These are phyloP conservation scores for Poeciliopsis turneri DNA, from an alignment of 2,797 vertebrate species.

Conservation along the genomic window DNA sequence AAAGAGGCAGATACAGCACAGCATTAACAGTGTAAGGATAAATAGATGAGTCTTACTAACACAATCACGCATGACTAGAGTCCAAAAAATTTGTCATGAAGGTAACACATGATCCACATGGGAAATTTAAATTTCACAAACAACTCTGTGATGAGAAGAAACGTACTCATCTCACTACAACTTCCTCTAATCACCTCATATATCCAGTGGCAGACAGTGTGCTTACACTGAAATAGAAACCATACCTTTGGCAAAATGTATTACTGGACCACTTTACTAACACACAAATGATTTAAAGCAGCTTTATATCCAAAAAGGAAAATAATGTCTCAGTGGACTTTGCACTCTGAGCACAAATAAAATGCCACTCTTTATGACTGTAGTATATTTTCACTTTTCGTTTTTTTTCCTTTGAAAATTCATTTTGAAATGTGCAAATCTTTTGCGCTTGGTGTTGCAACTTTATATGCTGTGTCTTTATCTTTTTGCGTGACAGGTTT, in stretches of 20 bases:
- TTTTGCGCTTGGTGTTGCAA: not conserved
- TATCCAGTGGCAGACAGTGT: slow-evolving; percentile 50
- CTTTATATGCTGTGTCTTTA: not conserved
- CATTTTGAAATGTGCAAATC: not conserved
- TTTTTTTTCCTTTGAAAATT: not conserved
- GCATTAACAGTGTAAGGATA: not conserved
- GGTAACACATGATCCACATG: not conserved
- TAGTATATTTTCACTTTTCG: not conserved
- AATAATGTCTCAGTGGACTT: slow-evolving; percentile 11
- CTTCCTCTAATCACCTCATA: slow-evolving; percentile 57
- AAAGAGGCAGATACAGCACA: not conserved
- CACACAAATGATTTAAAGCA: slow-evolving; percentile 29
- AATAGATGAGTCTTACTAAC: not conserved
- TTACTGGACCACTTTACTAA: slow-evolving; percentile 3
- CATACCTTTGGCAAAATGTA: slow-evolving; percentile 43
- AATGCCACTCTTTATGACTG: not conserved
- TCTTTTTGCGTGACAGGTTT: not conserved
- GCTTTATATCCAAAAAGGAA: slow-evolving; percentile 12
- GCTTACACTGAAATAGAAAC: slow-evolving; percentile 60
- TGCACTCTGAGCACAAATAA: not conserved
- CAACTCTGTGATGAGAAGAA: slow-evolving; percentile 39
- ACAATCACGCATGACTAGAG: not conserved
- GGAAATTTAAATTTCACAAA: slow-evolving; percentile 15
- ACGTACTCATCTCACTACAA: slow-evolving; percentile 36
- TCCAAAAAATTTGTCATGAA: not conserved